A percentile compares a stretch with the other conserved stretches of the same genome.
Conservation (phyloP, 2,797 vertebrate species). For the Graptemys geographica region DNA sequence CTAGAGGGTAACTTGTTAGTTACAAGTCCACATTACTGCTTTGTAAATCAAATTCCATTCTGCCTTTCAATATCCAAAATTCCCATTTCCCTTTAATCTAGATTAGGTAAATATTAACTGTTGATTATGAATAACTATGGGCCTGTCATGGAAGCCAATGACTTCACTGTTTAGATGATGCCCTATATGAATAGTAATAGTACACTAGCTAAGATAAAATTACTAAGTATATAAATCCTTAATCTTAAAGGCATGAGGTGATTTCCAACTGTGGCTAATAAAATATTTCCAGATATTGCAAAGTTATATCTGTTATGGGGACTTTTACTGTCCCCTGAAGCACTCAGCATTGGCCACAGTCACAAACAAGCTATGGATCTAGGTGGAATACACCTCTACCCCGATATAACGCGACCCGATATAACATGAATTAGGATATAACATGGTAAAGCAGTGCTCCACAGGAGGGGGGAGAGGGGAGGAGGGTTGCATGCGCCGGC, state of each 20-base stretch:
- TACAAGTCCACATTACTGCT: not conserved
- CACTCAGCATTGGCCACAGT: not conserved
- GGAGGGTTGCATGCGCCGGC: too few species aligned
- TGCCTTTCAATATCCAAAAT: not conserved
- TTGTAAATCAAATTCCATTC: not conserved
- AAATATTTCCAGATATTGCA: not conserved
- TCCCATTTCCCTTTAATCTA: not conserved
- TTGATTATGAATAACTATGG: not conserved
- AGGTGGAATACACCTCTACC: not conserved
- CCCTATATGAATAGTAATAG: not conserved
- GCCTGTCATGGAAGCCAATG: not conserved
- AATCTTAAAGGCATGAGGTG: not conserved
- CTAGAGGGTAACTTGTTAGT: not conserved
- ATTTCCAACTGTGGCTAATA: not conserved
- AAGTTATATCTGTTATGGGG: not conserved
- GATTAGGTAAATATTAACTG: not conserved
- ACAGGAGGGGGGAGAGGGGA: too few species aligned
- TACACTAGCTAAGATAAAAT: not conserved
- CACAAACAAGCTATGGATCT: not conserved
- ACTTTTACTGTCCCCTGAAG: not conserved
- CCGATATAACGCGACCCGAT: too few species aligned
- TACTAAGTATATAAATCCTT: not conserved
- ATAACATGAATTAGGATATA: too few species aligned
- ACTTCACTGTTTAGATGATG: not conserved
- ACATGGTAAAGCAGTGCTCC: too few species aligned